phyloP scores from a whole-genome alignment of 2,113 vertebrate species.

The Salminus brasiliensis region DNA sequence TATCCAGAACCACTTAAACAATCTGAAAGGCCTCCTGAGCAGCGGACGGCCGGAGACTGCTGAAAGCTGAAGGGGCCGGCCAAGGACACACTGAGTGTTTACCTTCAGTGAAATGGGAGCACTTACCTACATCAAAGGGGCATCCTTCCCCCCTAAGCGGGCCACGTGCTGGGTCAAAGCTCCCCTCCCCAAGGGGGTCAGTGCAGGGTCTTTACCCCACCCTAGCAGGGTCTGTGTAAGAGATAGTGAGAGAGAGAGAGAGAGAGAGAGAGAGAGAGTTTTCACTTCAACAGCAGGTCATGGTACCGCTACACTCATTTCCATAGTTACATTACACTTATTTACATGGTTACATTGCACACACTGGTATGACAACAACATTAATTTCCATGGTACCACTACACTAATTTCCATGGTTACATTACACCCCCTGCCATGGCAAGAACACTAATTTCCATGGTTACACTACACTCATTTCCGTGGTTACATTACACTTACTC shows the following conservation, averaged over 20 bases:
- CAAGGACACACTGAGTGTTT: slow-evolving; percentile 34
- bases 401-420: no score
- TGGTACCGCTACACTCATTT: no score
- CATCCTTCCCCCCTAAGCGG: slow-evolving; percentile 5
- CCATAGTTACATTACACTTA: no score
- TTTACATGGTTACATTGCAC: no score
- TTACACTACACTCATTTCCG: no score
- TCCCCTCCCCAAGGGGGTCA: not conserved
- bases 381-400: no score
- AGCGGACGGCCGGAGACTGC: slow-evolving; percentile 43
- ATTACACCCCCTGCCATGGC: no score
- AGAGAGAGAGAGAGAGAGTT: not conserved
- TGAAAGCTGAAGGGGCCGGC: slow-evolving; percentile 24
- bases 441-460: no score
- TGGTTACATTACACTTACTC: no score
- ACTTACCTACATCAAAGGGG: slow-evolving; percentile 45
- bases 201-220: slow-evolving; percentile 1
- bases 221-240: not conserved
- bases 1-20: slow-evolving; percentile 79
- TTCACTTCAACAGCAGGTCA: no score
- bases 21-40: slow-evolving; percentile 71
- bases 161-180: not conserved
- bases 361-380: no score
- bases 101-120: slow-evolving; percentile 26
- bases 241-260: not conserved